phyloP scores from a whole-genome alignment of 2,113 vertebrate genomes.

The Triplophysa dalaica region DNA sequence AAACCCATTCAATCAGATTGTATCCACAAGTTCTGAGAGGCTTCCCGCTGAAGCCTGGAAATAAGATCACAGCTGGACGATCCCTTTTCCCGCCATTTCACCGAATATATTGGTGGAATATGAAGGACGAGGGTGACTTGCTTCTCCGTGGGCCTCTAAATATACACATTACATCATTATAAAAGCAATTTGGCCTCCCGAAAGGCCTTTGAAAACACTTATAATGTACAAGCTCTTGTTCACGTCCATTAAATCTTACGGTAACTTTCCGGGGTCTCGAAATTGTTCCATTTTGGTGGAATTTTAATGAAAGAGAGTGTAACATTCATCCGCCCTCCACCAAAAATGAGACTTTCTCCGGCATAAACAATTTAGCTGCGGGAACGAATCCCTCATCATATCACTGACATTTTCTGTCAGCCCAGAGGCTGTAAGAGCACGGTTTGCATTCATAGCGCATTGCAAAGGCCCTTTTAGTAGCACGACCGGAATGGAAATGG shows the following conservation, averaged over 20 bases:
- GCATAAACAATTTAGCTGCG: constrained; percentile 47
- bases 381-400: constrained; percentile 43
- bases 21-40: constrained; percentile 42
- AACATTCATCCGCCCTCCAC: constrained; percentile 2
- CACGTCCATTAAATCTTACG: background rate
- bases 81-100: constrained; percentile 23
- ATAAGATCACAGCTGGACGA: constrained; percentile 57
- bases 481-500: constrained; percentile 51
- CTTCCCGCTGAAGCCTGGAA: constrained; percentile 45
- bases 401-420: constrained; percentile 51
- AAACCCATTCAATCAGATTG: constrained; percentile 52
- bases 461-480: constrained; percentile 46
- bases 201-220: background rate
- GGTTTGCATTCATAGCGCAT: constrained; percentile 43
- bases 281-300: constrained; percentile 2
- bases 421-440: constrained; percentile 36
- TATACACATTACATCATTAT: constrained; percentile 19
- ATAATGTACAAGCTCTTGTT: background rate
- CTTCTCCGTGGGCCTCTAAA: background rate
- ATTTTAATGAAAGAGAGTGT: constrained; percentile 20
- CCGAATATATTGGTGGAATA: constrained; percentile 18
- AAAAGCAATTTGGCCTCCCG: background rate
- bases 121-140: constrained; percentile 15
- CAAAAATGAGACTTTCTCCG: constrained; percentile 18
- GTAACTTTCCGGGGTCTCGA: background rate